Evolutionary conservation across 2,797 vertebrate genomes (phyloP).

Genomic region (Sebastolobus alascanus): DNA sequence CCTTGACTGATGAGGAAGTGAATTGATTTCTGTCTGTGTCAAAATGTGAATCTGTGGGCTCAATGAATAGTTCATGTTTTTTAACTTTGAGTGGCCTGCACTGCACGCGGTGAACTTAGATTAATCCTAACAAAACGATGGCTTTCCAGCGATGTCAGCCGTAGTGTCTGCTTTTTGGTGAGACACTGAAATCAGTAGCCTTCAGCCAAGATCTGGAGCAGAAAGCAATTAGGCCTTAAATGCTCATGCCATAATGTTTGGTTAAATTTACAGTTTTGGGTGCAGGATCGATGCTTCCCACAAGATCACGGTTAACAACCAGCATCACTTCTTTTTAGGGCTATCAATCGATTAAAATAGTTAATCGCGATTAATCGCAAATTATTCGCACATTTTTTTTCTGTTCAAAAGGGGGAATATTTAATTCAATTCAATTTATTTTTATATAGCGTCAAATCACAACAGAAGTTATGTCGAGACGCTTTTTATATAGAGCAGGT

Average conservation of each 20-base stretch:
- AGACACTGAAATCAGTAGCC: constrained; percentile 85
- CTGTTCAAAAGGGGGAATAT: no score
- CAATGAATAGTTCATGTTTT: constrained; percentile 64
- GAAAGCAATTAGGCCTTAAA: constrained; percentile 88
- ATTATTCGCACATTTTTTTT: no score
- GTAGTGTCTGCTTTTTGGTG: constrained; percentile 43
- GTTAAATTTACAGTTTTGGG: constrained; percentile 87
- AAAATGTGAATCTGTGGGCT: constrained; percentile 62
- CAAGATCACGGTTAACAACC: constrained; percentile 77
- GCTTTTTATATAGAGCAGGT: no score
- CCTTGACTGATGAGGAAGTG: constrained; percentile 71
- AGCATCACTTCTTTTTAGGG: constrained; percentile 1
- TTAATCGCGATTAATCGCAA: no score
- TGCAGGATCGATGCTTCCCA: constrained; percentile 82
- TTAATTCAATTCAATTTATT: no score
- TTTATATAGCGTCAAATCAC: no score
- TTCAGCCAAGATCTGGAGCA: constrained; percentile 86
- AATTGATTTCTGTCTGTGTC: constrained; percentile 74
- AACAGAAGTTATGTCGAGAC: no score
- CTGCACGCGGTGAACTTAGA: constrained; percentile 33
- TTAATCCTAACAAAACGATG: constrained; percentile 49
- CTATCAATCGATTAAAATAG: no score
- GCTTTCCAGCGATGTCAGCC: constrained; percentile 39
- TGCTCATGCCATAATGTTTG: constrained; percentile 84
- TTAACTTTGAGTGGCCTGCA: constrained; percentile 35